Evolutionary conservation across 1,140 invertebrate species (phyloP).

Genomic region (Zaprionus africanus): DNA sequence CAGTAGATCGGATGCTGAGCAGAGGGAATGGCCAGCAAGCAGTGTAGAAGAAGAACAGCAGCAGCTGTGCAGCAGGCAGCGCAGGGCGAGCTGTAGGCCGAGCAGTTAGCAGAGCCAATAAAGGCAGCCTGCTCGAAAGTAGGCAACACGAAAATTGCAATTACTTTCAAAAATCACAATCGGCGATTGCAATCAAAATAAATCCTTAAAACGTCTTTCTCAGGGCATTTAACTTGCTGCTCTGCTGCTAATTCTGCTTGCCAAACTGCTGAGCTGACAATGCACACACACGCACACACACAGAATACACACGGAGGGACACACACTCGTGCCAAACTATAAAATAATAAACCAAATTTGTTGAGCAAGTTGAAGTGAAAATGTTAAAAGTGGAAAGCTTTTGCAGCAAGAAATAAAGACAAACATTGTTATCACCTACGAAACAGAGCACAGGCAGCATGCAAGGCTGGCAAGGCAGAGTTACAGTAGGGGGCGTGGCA

Average conservation of each 20-base stretch:
- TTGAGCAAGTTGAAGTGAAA: slow-evolving; percentile 81
- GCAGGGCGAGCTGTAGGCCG: too few relatives aligned
- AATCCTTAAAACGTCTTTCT: not conserved
- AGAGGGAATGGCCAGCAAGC: too few relatives aligned
- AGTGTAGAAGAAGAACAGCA: too few relatives aligned
- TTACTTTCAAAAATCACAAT: not conserved
- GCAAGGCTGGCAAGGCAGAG: not conserved
- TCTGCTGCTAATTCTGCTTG: slow-evolving; percentile 20
- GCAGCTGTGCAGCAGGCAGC: too few relatives aligned
- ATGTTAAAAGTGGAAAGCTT: slow-evolving; percentile 78
- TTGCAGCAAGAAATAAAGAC: slow-evolving; percentile 75
- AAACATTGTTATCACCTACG: slow-evolving; percentile 83
- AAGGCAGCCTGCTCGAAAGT: slow-evolving; percentile 42
- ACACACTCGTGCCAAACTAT: slow-evolving; percentile 73
- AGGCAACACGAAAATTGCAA: slow-evolving; percentile 46
- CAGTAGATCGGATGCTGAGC: too few relatives aligned
- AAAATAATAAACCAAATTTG: slow-evolving; percentile 81
- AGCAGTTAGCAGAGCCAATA: too few relatives aligned
- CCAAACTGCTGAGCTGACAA: slow-evolving; percentile 54
- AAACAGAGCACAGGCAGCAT: slow-evolving; percentile 60
- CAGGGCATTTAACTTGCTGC: slow-evolving; percentile 2
- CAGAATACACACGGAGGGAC: not conserved
- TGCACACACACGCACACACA: slow-evolving; percentile 3
- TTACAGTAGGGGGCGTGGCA: slow-evolving; percentile 1
- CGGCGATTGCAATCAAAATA: not conserved